Conservation (phyloP, 1,140 invertebrate species). For the Oryctes rhinoceros region DNA sequence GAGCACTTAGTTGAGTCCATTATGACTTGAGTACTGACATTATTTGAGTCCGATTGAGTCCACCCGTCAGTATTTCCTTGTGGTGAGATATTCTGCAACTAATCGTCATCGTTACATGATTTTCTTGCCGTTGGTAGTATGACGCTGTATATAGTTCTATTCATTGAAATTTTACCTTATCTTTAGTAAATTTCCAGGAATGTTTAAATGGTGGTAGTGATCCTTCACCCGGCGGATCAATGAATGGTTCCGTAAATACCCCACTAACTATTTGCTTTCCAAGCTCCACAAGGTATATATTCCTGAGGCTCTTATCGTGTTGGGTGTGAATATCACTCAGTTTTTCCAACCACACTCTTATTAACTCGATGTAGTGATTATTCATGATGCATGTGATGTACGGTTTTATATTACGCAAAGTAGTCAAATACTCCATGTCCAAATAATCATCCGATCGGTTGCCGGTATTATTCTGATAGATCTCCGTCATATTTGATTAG, state of each 20-base stretch:
- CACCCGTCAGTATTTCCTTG: background rate
- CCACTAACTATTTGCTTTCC: slow-evolving; percentile 41
- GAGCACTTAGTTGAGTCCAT: slow-evolving; percentile 22
- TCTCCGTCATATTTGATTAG: slow-evolving; percentile 10
- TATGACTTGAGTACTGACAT: slow-evolving; percentile 6
- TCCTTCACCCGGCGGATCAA: slow-evolving; percentile 33
- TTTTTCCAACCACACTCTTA: slow-evolving; percentile 42
- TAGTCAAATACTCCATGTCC: slow-evolving; percentile 41
- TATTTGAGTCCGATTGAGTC: background rate
- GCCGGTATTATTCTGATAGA: background rate
- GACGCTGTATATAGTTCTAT: too few relatives aligned
- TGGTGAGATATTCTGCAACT: background rate
- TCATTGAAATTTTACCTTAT: background rate
- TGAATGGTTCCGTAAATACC: slow-evolving; percentile 42
- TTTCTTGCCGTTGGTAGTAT: too few relatives aligned
- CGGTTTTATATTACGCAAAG: slow-evolving; percentile 42
- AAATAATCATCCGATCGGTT: slow-evolving; percentile 31
- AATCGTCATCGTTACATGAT: background rate
- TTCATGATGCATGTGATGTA: slow-evolving; percentile 41
- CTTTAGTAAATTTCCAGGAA: slow-evolving; percentile 10
- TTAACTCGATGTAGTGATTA: slow-evolving; percentile 39
- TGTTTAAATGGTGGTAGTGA: slow-evolving; percentile 36
- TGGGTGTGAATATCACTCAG: slow-evolving; percentile 16
- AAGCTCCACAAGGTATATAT: slow-evolving; percentile 39
- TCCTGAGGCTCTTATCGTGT: slow-evolving; percentile 41